A percentile compares a stretch with the other conserved stretches of the same genome.
Conservation (phyloP, 2,113 vertebrate genomes). For the Amblyornis subalaris region DNA sequence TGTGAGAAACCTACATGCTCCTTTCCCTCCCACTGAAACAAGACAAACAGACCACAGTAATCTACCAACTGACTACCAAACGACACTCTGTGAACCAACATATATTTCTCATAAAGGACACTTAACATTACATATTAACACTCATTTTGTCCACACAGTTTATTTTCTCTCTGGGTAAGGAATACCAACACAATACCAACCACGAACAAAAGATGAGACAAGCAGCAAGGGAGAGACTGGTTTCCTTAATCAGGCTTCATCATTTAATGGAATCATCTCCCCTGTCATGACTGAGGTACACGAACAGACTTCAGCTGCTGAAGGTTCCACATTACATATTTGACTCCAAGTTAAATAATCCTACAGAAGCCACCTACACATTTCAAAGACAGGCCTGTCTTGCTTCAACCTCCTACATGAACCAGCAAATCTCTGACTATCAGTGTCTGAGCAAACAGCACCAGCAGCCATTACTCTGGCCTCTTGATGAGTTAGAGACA, state of each 20-base stretch:
- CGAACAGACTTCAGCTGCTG: background rate
- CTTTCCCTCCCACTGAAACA: background rate
- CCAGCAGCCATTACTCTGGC: background rate
- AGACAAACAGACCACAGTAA: background rate
- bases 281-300: background rate
- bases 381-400: background rate
- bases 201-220: background rate
- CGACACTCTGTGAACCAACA: background rate
- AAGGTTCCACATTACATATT: background rate
- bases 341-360: background rate
- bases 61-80: background rate
- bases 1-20: background rate
- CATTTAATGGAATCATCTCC: background rate
- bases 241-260: background rate
- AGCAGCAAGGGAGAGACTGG: background rate
- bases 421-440: background rate
- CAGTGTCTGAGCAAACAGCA: background rate
- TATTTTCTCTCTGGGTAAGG: background rate
- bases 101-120: background rate
- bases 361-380: background rate
- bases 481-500: background rate
- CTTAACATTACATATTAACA: background rate
- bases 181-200: background rate
- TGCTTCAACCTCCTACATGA: background rate
- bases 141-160: background rate